Percentiles rank a stretch among this genome's conserved stretches.
These are phyloP conservation scores for Phylloscopus trochiloides DNA, from an alignment of 2,113 vertebrate species.

Conservation along the genomic window DNA sequence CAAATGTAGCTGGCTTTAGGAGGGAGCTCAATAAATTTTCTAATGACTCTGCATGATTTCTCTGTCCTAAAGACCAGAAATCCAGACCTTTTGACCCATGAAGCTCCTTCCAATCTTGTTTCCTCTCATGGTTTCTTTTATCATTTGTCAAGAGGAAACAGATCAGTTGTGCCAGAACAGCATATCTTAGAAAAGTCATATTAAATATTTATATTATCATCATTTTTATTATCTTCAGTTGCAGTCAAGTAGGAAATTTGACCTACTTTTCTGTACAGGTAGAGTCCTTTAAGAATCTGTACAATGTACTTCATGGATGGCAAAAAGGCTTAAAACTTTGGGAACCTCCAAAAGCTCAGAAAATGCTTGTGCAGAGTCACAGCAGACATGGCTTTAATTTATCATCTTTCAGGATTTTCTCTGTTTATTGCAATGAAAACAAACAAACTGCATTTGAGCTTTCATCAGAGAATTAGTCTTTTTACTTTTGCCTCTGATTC, in stretches of 20 bases:
- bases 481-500: background rate
- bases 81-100: background rate
- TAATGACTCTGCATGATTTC: background rate
- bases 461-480: background rate
- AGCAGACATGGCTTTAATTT: background rate
- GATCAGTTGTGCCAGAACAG: background rate
- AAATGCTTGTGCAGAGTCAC: background rate
- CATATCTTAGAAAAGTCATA: background rate
- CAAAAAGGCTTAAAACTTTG: background rate
- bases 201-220: slow-evolving; percentile 29
- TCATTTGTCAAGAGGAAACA: background rate
- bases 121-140: background rate
- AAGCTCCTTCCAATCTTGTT: background rate
- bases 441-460: background rate
- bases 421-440: background rate
- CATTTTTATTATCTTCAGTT: background rate
- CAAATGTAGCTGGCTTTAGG: background rate
- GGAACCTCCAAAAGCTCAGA: background rate
- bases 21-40: background rate
- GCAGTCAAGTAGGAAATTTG: background rate
- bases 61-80: background rate
- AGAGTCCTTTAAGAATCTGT: background rate
- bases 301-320: background rate
- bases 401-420: background rate
- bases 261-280: background rate